Base-by-base conservation (phyloP, 2,113 vertebrate species). In the Coptodon bakossiorum region DNA sequence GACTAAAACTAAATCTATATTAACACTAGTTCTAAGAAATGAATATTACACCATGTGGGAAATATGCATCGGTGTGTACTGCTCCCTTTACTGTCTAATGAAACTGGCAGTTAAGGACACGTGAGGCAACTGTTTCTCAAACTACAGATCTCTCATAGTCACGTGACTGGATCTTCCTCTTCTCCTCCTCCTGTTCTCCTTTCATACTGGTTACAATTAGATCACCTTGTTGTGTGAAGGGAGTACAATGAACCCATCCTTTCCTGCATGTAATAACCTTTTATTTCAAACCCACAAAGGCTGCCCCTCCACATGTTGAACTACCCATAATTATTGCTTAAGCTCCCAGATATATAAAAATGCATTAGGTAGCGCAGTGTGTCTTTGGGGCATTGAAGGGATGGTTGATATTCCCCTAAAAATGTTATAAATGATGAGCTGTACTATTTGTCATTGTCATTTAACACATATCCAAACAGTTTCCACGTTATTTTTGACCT, bases 181-280 rank as follows among this genome's bases (percentile, higher is more conserved):
- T 5, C 24, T 76, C 68, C 40, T 19, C 24, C 59, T 5, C 22
- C 22, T 29, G 13, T 29, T 76, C 68, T 29, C 40, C 16, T 76
- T 76, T 76, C 43, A 50, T 0, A 0, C 6, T 0, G 4, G 9
- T 31, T 50, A 12, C 43, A 76, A 31, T 48, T 29, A 76, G 22
- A 45, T 29, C 3, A 14, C 0, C 0, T 48, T 6, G 3, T 48
- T 50, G 24, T 50, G 43, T 13, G 16, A 78, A 50, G 43, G 16
- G 16, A 76, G 71, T 31, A 48, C 1, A 48, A 50, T 50, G 2
- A 50, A 50, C 43, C 19, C 9, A 11, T 76, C 71, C 9, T 29
- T 48, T 50, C 22, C 71, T 31, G 43, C 14, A 50, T 48, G 24
- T 19, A 76, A 76, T 76, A 76, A 48, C 0, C 71, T 48, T 48